Evolutionary conservation across 2,113 vertebrate genomes (phyloP).

Genomic region (Colaptes auratus): DNA sequence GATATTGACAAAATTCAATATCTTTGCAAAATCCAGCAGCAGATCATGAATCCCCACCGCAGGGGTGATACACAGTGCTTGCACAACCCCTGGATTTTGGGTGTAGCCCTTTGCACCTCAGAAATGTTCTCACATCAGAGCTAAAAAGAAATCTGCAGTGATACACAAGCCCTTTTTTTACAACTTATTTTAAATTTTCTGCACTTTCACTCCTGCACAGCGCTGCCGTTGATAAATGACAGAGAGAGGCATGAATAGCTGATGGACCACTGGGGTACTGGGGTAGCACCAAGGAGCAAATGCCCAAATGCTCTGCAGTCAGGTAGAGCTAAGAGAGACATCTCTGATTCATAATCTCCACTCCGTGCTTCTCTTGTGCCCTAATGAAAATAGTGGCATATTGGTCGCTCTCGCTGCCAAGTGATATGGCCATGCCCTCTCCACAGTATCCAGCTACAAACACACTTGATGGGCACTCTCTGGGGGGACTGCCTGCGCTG

Average conservation of each 20-base stretch:
- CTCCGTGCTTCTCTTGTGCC: conserved; percentile 75
- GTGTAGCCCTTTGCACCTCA: fast-evolving
- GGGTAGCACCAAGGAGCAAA: neutral
- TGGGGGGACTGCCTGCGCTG: conserved; percentile 78
- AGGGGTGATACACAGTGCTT: fast-evolving
- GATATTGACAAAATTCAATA: fast-evolving
- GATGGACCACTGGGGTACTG: fast-evolving
- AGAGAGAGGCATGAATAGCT: neutral
- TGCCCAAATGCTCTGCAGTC: neutral
- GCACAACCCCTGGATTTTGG: fast-evolving
- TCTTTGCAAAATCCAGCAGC: neutral
- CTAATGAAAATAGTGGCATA: conserved; percentile 87
- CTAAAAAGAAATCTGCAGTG: neutral
- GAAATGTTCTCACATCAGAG: neutral
- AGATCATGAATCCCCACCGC: fast-evolving
- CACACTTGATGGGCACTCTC: conserved; percentile 84
- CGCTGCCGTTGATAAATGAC: neutral
- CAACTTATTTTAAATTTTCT: neutral
- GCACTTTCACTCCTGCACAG: neutral
- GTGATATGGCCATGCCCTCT: conserved; percentile 87
- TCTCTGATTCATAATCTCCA: conserved; percentile 58
- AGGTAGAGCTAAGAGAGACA: conserved; percentile 47
- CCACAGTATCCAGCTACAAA: conserved; percentile 88
- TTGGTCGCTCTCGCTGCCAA: conserved; percentile 89
- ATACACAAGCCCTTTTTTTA: neutral